Percentiles rank a stretch among this genome's conserved stretches.
phyloP scores from a whole-genome alignment of 2,797 vertebrate genomes.

The Eulemur rubriventer region DNA sequence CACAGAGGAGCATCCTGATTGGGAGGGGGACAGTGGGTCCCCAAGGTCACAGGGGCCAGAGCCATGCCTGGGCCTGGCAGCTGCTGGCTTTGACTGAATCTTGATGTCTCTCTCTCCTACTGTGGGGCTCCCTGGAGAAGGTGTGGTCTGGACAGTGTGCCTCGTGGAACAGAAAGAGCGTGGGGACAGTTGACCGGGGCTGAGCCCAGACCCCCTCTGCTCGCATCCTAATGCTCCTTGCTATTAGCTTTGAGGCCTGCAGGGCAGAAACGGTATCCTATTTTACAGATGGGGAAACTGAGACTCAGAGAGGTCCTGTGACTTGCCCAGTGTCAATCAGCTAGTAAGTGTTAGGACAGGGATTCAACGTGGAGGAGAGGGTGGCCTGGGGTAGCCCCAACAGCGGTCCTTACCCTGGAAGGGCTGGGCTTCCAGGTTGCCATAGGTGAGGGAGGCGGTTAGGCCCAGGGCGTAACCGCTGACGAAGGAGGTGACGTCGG shows the following conservation, averaged over 20 bases:
- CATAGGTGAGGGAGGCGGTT: slow-evolving; percentile 95
- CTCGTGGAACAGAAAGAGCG: neutral
- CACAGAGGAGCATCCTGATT: neutral
- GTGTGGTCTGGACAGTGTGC: neutral
- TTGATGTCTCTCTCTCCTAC: neutral
- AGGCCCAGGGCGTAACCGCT: slow-evolving; percentile 95
- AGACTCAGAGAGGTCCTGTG: neutral
- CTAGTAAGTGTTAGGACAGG: neutral
- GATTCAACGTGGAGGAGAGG: fast-evolving
- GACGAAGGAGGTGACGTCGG: slow-evolving; percentile 95
- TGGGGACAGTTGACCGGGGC: neutral
- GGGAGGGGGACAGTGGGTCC: neutral
- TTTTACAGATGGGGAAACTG: neutral
- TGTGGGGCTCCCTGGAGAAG: neutral
- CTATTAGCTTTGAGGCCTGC: neutral
- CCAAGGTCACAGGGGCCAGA: neutral
- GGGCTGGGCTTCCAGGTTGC: slow-evolving; percentile 93
- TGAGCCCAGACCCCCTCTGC: neutral
- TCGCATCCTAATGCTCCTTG: neutral
- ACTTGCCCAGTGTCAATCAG: neutral
- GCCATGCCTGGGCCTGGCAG: neutral
- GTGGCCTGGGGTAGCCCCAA: fast-evolving
- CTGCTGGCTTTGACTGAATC: neutral
- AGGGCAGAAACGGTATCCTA: too few species aligned
- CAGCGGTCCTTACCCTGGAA: slow-evolving; percentile 90